Conservation (phyloP, 2,888 invertebrate genomes). For the Pollenia labialis region DNA sequence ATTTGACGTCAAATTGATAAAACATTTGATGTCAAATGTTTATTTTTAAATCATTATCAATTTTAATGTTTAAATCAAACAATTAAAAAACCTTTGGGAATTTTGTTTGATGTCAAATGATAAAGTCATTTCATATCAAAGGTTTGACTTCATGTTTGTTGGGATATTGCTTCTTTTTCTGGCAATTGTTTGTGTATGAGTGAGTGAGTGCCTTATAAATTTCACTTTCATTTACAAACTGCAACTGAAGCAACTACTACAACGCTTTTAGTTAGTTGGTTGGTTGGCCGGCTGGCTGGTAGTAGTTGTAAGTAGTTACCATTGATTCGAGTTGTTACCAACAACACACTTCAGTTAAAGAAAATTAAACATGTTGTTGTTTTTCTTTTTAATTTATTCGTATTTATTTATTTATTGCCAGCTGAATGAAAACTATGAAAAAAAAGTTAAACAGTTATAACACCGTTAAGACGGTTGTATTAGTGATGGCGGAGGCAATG, state of each 20-base stretch:
- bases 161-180: background rate
- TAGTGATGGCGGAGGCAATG: constrained; percentile 40
- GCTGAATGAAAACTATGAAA: constrained; percentile 4
- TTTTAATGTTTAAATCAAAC: too few relatives aligned
- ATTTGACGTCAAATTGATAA: too few relatives aligned
- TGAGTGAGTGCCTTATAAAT: constrained; percentile 52
- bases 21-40: too few relatives aligned
- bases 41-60: too few relatives aligned
- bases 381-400: constrained; percentile 18
- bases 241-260: constrained; percentile 39
- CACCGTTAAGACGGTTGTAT: constrained; percentile 29
- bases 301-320: constrained; percentile 37
- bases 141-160: too few relatives aligned
- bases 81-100: too few relatives aligned
- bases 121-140: too few relatives aligned
- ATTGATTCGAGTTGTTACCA: constrained; percentile 30
- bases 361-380: constrained; percentile 33
- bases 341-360: constrained; percentile 45
- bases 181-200: background rate
- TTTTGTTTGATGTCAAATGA: too few relatives aligned
- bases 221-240: constrained; percentile 71
- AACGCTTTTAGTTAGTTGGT: constrained; percentile 21
- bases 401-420: constrained; percentile 50
- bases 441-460: constrained; percentile 35
- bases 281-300: background rate